phyloP scores from a whole-genome alignment of 1,140 invertebrate species.

The Megalonaias nervosa region DNA sequence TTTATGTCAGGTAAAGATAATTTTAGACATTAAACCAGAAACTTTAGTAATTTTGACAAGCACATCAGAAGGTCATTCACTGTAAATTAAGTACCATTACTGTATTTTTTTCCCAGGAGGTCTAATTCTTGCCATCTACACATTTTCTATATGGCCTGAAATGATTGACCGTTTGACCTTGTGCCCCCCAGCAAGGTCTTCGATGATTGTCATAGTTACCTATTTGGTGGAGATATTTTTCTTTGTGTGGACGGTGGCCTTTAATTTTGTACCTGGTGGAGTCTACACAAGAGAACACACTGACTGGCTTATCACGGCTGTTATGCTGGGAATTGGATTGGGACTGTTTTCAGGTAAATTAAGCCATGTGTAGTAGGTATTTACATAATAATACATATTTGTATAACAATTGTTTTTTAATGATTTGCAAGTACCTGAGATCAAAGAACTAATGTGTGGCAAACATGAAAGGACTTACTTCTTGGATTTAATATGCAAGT shows the following conservation, averaged over 20 bases:
- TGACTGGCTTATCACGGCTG: constrained; percentile 61
- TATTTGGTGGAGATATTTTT: constrained; percentile 69
- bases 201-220: constrained; percentile 61
- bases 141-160: constrained; percentile 67
- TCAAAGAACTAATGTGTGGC: not conserved
- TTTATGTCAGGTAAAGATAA: no score
- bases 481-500: not conserved
- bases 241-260: constrained; percentile 71
- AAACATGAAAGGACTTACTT: not conserved
- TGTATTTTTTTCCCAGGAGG: constrained; percentile 54
- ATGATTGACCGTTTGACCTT: constrained; percentile 54
- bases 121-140: constrained; percentile 61
- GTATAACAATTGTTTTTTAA: not conserved
- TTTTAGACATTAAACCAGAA: no score
- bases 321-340: constrained; percentile 53
- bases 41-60: no score
- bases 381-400: not conserved
- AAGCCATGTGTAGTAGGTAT: not conserved
- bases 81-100: not conserved
- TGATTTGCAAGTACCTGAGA: not conserved
- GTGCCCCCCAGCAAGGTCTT: constrained; percentile 62
- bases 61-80: not conserved
- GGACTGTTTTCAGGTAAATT: constrained; percentile 57
- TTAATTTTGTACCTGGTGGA: constrained; percentile 72
- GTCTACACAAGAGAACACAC: constrained; percentile 70